These are phyloP conservation scores for Sigmodon hispidus DNA, from an alignment of 2,113 vertebrate species.

Conservation along the genomic window DNA sequence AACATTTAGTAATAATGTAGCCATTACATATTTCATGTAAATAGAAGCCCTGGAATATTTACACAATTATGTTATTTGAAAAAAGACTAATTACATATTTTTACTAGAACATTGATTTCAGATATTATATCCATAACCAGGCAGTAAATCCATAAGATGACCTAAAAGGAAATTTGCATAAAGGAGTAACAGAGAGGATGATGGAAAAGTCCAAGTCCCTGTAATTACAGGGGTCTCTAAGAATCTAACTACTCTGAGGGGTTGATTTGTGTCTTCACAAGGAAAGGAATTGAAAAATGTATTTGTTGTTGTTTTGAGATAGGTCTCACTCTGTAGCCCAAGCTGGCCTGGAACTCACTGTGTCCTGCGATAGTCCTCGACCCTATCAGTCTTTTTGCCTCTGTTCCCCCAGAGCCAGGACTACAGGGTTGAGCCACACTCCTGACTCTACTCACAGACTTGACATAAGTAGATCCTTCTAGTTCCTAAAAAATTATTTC, in stretches of 20 bases:
- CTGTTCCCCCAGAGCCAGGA: not conserved
- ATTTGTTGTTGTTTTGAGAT: not conserved
- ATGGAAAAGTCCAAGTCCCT: not conserved
- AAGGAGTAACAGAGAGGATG: not conserved
- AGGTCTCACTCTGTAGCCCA: not conserved
- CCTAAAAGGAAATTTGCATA: not conserved
- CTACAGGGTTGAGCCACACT: not conserved
- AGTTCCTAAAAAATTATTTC: not conserved
- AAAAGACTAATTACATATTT: constrained; percentile 55
- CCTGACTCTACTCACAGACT: not conserved
- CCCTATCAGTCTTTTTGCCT: not conserved
- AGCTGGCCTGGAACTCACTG: not conserved
- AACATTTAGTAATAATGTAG: constrained; percentile 45
- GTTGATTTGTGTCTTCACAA: not conserved
- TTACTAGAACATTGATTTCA: constrained; percentile 46
- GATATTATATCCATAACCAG: constrained; percentile 24
- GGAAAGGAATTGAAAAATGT: not conserved
- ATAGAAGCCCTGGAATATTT: constrained; percentile 57
- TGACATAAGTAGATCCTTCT: not conserved
- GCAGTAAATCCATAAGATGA: constrained; percentile 2
- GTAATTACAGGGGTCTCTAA: not conserved
- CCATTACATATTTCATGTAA: constrained; percentile 23
- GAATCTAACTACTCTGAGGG: not conserved
- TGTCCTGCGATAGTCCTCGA: not conserved
- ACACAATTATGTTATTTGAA: not conserved